Evolutionary conservation across 2,888 invertebrate species (phyloP).

Genomic region (Eristalinus aeneus): DNA sequence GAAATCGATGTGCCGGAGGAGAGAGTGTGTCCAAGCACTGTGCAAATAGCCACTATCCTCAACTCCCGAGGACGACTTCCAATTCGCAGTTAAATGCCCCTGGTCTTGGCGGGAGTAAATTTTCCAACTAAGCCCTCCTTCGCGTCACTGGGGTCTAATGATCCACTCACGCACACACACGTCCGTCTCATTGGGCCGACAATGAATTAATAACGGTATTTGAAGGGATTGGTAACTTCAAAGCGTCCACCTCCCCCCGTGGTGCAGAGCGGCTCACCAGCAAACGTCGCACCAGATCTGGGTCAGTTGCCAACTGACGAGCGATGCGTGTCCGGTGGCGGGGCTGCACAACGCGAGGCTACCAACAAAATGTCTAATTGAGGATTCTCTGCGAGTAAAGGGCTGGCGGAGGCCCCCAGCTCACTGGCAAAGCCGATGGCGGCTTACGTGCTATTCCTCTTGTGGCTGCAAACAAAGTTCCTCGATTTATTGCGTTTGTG

Average conservation of each 20-base stretch:
- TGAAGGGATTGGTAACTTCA: conserved; percentile 53
- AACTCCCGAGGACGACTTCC: not conserved
- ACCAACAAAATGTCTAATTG: conserved; percentile 55
- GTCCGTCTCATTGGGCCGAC: conserved; percentile 50
- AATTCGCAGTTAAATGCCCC: conserved; percentile 22
- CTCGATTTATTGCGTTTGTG: conserved; percentile 58
- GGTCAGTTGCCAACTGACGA: not conserved
- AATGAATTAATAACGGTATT: conserved; percentile 58
- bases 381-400: conserved; percentile 33
- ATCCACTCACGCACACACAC: conserved; percentile 41
- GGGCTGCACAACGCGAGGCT: conserved; percentile 22
- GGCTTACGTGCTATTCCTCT: not conserved
- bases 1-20: conserved; percentile 3
- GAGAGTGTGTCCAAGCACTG: not conserved
- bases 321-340: conserved; percentile 6
- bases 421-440: not conserved
- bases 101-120: conserved; percentile 9
- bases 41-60: conserved; percentile 16
- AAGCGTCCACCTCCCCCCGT: not conserved
- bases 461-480: conserved; percentile 36
- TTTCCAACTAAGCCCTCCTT: conserved; percentile 15
- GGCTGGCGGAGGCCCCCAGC: not conserved
- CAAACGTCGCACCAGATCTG: not conserved
- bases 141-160: conserved; percentile 47
- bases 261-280: not conserved